Base-by-base conservation (phyloP, 2,113 vertebrate genomes). In the Vidua chalybeata region DNA sequence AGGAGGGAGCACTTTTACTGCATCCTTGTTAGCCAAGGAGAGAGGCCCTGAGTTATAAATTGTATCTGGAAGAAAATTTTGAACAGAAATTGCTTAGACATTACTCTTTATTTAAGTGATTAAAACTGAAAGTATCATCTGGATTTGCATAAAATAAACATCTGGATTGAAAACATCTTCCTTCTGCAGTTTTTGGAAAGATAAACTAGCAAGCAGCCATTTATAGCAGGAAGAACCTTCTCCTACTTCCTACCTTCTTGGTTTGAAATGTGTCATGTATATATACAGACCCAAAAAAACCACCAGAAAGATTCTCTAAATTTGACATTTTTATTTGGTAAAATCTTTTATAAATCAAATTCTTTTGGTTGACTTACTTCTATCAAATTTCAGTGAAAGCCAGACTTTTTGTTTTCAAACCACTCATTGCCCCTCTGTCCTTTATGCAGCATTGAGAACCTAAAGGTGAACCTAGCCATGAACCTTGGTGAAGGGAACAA, bases 121-220 rank as follows among this genome's bases (percentile, higher is more conserved):
- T 79, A 78, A 93, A 94, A 28, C 62, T 66, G 71, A 92, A 91
- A 72, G 79, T 30, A 82, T 46, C 51, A 54, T 74, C 89, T 75
- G 93, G 73, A 88, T 97, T 96, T 95, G 92, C 93, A 93, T 95
- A 92, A 96, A 91, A 45, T 59, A 80, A 88, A 54, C 88, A 89
- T 81, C 79, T 85, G 74, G 88, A 86, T 75, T 92, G 79, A 41
- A 86, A 93, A 64, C 33, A 33, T 64, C 48, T 94, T 92, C 49
- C 61, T 80, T 84, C 56, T 33, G n/a, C 5, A 2, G 78, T 95
- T 95, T 79, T 73, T 88, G 39, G 73, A 69, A 77, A 84, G 76
- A 63, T 37, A 74, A 92, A 68, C 31, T n/a, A 81, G 24, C 52
- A 67, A 77, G 46, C 75, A 75, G 55, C 48, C 52, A 46, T 83